Conservation (phyloP, 2,113 vertebrate species). For the Desmodus rotundus region DNA sequence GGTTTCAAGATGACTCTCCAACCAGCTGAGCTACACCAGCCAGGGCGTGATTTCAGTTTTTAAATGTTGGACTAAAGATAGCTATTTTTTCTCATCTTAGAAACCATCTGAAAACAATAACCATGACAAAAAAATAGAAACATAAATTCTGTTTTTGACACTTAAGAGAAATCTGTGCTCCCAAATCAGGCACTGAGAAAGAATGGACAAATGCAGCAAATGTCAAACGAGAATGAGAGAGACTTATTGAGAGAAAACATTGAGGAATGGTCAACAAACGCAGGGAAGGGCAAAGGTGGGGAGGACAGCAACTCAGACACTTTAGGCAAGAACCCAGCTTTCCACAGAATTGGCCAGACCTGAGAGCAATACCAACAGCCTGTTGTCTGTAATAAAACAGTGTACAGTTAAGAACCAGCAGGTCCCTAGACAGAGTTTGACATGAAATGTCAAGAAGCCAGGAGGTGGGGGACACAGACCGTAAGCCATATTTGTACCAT, state of each 20-base stretch:
- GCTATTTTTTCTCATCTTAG: not conserved
- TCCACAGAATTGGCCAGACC: not conserved
- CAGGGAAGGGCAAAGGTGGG: not conserved
- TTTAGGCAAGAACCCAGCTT: not conserved
- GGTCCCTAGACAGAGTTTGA: not conserved
- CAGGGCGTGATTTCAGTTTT: not conserved
- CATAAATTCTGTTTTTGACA: not conserved
- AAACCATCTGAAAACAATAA: not conserved
- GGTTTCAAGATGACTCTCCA: too few species aligned
- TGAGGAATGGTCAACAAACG: not conserved
- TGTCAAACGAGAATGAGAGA: not conserved
- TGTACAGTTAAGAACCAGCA: not conserved
- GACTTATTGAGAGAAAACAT: not conserved
- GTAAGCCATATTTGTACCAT: not conserved
- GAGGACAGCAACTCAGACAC: not conserved
- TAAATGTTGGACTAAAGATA: not conserved
- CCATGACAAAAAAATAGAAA: not conserved
- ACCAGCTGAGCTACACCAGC: too few species aligned
- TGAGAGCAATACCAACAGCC: not conserved
- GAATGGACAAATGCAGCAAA: too few species aligned
- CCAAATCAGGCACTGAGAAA: too few species aligned
- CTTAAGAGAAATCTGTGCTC: not conserved
- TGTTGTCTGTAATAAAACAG: not conserved
- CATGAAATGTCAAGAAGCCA: not conserved
- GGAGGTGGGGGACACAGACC: not conserved